Conservation (phyloP, 2,888 invertebrate genomes). For the Tholera decimalis region DNA sequence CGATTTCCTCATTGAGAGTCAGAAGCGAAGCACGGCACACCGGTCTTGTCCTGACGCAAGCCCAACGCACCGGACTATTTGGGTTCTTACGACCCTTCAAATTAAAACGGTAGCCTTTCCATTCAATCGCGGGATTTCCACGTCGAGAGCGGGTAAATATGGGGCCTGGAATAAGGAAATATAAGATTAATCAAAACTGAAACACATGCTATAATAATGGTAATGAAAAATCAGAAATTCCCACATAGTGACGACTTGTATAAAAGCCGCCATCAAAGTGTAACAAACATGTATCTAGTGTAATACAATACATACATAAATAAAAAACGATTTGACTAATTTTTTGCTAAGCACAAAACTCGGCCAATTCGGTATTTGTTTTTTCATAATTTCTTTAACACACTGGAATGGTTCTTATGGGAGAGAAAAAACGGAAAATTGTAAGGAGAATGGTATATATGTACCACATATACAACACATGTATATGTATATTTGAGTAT, state of each 20-base stretch:
- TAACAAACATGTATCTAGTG: background rate
- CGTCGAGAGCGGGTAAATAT: constrained; percentile 37
- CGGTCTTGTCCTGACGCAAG: constrained; percentile 35
- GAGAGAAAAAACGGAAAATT: no score
- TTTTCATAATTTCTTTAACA: no score
- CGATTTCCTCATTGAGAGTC: constrained; percentile 32
- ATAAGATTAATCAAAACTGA: background rate
- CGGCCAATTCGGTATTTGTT: no score
- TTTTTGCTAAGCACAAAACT: no score
- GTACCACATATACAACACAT: no score
- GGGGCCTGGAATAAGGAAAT: constrained; percentile 32
- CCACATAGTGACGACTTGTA: no score
- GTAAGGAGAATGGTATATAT: no score
- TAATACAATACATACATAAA: background rate
- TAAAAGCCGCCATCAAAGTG: background rate
- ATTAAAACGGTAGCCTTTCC: constrained; percentile 57
- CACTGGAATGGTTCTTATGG: no score
- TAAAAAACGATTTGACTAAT: no score
- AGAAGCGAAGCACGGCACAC: constrained; percentile 40
- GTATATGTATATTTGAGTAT: no score
- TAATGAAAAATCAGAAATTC: no score
- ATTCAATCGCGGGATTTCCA: constrained; percentile 68
- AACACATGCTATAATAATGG: background rate
- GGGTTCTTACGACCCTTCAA: constrained; percentile 14
- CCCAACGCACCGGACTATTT: constrained; percentile 20